These are phyloP conservation scores for Trididemnum clinides DNA, from an alignment of 23 tunicate genomes.

Conservation along the genomic window DNA sequence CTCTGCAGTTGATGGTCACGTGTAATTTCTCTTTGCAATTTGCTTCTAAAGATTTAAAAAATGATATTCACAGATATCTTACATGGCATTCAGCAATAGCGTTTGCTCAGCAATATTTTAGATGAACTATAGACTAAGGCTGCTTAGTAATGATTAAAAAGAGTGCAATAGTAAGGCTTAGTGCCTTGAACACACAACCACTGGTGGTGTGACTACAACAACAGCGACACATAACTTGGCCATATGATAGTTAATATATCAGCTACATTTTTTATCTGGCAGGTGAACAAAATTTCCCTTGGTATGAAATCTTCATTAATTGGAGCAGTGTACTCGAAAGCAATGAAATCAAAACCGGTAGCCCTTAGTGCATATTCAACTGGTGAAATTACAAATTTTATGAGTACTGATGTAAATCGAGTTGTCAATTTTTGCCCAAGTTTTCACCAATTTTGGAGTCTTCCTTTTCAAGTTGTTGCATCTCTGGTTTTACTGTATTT, in stretches of 20 bases:
- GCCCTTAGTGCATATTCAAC: constrained; percentile 52
- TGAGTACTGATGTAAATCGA: constrained; percentile 95
- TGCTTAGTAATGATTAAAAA: too few relatives aligned
- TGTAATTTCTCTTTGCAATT: too few relatives aligned
- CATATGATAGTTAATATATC: background rate
- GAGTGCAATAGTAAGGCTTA: too few relatives aligned
- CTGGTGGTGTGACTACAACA: too few relatives aligned
- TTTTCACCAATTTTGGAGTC: constrained; percentile 98
- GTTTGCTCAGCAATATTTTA: too few relatives aligned
- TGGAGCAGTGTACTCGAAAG: constrained; percentile 58
- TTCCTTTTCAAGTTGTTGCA: constrained; percentile 92
- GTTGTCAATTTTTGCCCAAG: constrained; percentile 82
- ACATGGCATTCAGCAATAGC: too few relatives aligned
- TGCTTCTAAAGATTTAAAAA: too few relatives aligned
- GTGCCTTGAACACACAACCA: too few relatives aligned
- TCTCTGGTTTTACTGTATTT: constrained; percentile 69
- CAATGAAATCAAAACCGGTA: constrained; percentile 59
- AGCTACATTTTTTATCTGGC: background rate
- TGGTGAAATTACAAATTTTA: constrained; percentile 95
- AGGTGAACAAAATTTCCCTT: constrained; percentile 74
- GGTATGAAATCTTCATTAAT: constrained; percentile 65
- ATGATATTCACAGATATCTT: too few relatives aligned
- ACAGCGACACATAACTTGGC: background rate
- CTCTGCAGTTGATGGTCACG: too few relatives aligned
- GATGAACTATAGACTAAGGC: too few relatives aligned